Percentiles rank a stretch among this genome's conserved stretches.
These are phyloP conservation scores for Eupelmus urozonus DNA, from an alignment of 2,888 invertebrate species.

Conservation along the genomic window DNA sequence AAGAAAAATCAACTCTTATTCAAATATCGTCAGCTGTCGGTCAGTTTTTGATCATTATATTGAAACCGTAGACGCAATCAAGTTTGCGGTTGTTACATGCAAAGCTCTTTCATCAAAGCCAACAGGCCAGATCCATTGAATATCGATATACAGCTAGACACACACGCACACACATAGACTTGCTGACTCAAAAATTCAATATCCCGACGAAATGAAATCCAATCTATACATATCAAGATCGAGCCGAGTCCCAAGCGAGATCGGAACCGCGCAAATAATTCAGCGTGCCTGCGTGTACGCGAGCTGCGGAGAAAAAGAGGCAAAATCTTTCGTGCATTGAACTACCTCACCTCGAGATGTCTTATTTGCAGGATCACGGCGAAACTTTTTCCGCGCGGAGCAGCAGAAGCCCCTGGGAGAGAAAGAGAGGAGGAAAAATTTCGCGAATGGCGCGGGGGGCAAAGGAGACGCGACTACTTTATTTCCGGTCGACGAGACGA, in stretches of 20 bases:
- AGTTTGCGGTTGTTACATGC: background rate
- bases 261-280: constrained; percentile 20
- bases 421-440: constrained; percentile 4
- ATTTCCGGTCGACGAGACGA: constrained; percentile 49
- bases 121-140: background rate
- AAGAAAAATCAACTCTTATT: background rate
- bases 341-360: constrained; percentile 1
- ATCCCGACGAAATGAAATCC: constrained; percentile 32
- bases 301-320: constrained; percentile 5
- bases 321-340: background rate
- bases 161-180: constrained; percentile 2
- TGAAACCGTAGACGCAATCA: background rate
- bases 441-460: constrained; percentile 32
- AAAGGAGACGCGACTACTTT: constrained; percentile 4
- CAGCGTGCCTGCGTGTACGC: too few species aligned
- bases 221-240: constrained; percentile 26
- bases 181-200: constrained; percentile 24
- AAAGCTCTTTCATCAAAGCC: background rate
- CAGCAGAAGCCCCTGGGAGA: constrained; percentile 10
- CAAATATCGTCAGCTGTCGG: background rate
- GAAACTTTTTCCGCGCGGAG: background rate
- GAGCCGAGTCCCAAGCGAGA: constrained; percentile 12
- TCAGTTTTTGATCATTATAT: background rate
- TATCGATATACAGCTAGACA: too few species aligned
- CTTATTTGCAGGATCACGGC: constrained; percentile 24